Evolutionary conservation across 2,888 invertebrate genomes (phyloP).

Genomic region (Aricia artaxerxes): DNA sequence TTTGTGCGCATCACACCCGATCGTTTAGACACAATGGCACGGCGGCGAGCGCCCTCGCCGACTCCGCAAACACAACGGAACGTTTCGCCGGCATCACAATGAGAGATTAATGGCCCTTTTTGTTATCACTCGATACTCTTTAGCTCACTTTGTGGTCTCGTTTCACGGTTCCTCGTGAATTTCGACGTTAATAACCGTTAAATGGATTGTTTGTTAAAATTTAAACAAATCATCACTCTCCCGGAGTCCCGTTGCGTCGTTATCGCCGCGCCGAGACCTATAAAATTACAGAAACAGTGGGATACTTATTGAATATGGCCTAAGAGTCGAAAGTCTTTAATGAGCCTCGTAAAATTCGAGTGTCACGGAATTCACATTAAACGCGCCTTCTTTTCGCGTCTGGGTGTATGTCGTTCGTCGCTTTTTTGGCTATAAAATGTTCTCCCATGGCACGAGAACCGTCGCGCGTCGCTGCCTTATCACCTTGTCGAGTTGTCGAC

Average conservation of each 20-base stretch:
- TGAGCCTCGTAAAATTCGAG: conserved; percentile 68
- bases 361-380: conserved; percentile 71
- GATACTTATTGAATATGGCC: conserved; percentile 64
- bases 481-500: conserved; percentile 79
- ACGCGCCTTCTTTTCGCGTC: conserved; percentile 49
- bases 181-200: conserved; percentile 69
- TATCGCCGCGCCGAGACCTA: conserved; percentile 34
- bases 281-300: conserved; percentile 50
- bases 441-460: conserved; percentile 71
- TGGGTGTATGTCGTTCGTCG: conserved; percentile 49
- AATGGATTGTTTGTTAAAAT: conserved; percentile 56
- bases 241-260: conserved; percentile 27
- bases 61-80: conserved; percentile 72
- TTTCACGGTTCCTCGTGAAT: conserved; percentile 75
- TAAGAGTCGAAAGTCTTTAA: conserved; percentile 62
- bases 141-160: conserved; percentile 71
- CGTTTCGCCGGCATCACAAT: conserved; percentile 69
- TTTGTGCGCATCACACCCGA: conserved; percentile 76
- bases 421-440: conserved; percentile 68
- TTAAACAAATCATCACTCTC: conserved; percentile 27
- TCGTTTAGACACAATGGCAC: conserved; percentile 68
- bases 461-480: conserved; percentile 70
- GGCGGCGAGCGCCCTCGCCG: conserved; percentile 57
- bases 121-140: conserved; percentile 74
- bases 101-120: conserved; percentile 76